A percentile compares a stretch with the other conserved stretches of the same genome.
These are phyloP conservation scores for Oncorhynchus masou DNA, from an alignment of 2,113 vertebrate species.

Conservation along the genomic window DNA sequence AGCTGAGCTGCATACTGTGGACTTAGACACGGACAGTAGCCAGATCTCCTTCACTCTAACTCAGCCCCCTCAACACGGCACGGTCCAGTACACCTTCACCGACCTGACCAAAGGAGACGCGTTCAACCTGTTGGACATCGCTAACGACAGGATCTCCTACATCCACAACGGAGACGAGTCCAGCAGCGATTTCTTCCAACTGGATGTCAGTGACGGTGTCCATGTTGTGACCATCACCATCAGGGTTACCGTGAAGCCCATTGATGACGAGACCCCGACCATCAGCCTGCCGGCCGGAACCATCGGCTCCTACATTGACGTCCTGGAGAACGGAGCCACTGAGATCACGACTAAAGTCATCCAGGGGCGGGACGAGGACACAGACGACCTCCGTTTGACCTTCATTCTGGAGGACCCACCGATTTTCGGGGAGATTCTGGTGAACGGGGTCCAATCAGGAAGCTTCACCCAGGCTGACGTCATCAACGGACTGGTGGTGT, in stretches of 20 bases:
- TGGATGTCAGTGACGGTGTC: constrained; percentile 89
- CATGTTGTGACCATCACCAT: constrained; percentile 86
- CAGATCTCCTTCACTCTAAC: constrained; percentile 83
- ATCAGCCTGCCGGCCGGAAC: constrained; percentile 78
- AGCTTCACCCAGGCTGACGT: constrained; percentile 89
- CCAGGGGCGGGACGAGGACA: constrained; percentile 81
- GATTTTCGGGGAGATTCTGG: constrained; percentile 81
- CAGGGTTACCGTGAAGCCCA: constrained; percentile 79
- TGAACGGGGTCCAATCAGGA: constrained; percentile 78
- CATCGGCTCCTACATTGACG: constrained; percentile 85
- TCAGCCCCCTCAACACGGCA: constrained; percentile 81
- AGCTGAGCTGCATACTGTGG: constrained; percentile 80
- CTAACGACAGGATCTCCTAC: constrained; percentile 80
- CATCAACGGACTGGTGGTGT: constrained; percentile 85
- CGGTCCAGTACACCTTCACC: constrained; percentile 74
- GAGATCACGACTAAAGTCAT: constrained; percentile 88
- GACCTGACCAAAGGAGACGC: constrained; percentile 72
- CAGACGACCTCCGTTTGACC: constrained; percentile 86
- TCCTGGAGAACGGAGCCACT: constrained; percentile 86
- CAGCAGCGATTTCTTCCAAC: constrained; percentile 77
- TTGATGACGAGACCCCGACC: constrained; percentile 79
- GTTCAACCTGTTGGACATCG: constrained; percentile 83
- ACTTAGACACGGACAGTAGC: constrained; percentile 80
- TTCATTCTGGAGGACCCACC: constrained; percentile 87
- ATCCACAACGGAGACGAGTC: constrained; percentile 81